Evolutionary conservation across 1,140 invertebrate genomes (phyloP).

Genomic region (Tachypleus tridentatus): DNA sequence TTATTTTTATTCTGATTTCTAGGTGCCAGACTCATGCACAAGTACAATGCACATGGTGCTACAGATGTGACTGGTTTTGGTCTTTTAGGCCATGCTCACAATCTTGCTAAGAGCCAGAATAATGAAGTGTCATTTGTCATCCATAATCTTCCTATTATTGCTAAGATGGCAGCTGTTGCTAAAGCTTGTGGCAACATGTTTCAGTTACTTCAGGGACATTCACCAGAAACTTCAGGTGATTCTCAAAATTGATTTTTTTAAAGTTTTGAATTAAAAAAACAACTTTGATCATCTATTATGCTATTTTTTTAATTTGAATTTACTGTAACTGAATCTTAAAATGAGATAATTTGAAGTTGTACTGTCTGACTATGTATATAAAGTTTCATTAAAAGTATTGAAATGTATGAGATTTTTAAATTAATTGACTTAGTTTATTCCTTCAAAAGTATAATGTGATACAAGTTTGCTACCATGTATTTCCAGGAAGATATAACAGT

Average conservation of each 20-base stretch:
- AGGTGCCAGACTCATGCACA: constrained; percentile 50
- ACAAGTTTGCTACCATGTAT: too few relatives aligned
- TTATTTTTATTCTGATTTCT: constrained; percentile 18
- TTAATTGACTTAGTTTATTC: too few relatives aligned
- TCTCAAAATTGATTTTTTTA: not conserved
- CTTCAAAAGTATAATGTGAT: too few relatives aligned
- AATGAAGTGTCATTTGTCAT: constrained; percentile 47
- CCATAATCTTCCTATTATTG: constrained; percentile 50
- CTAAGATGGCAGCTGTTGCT: constrained; percentile 46
- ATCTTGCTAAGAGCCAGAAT: constrained; percentile 47
- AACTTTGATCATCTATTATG: too few relatives aligned
- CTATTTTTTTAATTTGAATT: too few relatives aligned
- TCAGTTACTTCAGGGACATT: constrained; percentile 42
- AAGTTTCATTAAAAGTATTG: too few relatives aligned
- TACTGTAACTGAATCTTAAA: too few relatives aligned
- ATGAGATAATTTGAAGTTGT: too few relatives aligned
- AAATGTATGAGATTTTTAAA: too few relatives aligned
- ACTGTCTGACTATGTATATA: too few relatives aligned
- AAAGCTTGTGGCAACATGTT: constrained; percentile 41
- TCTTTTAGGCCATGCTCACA: constrained; percentile 50
- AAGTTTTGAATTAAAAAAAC: too few relatives aligned
- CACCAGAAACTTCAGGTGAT: constrained; percentile 42
- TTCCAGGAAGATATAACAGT: too few relatives aligned
- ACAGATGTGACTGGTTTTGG: constrained; percentile 58
- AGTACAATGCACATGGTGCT: constrained; percentile 50